Evolutionary conservation across 1,140 invertebrate species (phyloP), one percentile per base, ranked within the genome.

Genomic region (Macrotrachela quadricornifera): DNA sequence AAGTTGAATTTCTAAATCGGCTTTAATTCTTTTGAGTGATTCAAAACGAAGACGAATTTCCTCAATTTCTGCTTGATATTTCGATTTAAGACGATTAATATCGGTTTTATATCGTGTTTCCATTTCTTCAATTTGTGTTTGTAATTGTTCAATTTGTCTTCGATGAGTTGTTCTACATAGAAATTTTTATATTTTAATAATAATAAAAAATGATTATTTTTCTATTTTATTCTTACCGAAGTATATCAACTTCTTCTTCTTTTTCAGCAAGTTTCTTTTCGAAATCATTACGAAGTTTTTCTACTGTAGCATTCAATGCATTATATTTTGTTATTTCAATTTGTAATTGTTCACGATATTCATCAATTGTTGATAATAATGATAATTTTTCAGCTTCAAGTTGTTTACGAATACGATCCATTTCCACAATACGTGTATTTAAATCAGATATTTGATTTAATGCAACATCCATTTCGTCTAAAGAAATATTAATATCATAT

Each of bases 211-310:
- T n/a, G n/a, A n/a, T n/a, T n/a, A 30, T 30, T 30, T 30, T 8
- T 30, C 21, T 30, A 4, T 30, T 30, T 30, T 4, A 30, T 4
- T 4, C 21, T 2, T 17, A 15, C 14, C 48, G 40, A 6, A 42
- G 16, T 14, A 40, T 11, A 44, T 54, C 47, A 12, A 54, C 37
- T 54, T 54, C 53, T 2, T 37, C 43, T 14, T 54, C 53, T 40
- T 54, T 54, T 16, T 54, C 48, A 21, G 46, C 53, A 18, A 54
- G 14, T 38, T 44, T 48, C 46, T 46, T 54, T 37, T 54, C 53
- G 4, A 21, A 39, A 43, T 54, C 53, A 42, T 8, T 15, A 40
- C 45, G 45, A 8, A 54, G 15, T 39, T 49, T 42, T 14, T 54
- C 53, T 11, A 47, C 39, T 49, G 48, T 16, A 49, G 21, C 40